Evolutionary conservation across 92 coral and sea anemone species (phyloP).

Genomic region (Palythoa grandis): DNA sequence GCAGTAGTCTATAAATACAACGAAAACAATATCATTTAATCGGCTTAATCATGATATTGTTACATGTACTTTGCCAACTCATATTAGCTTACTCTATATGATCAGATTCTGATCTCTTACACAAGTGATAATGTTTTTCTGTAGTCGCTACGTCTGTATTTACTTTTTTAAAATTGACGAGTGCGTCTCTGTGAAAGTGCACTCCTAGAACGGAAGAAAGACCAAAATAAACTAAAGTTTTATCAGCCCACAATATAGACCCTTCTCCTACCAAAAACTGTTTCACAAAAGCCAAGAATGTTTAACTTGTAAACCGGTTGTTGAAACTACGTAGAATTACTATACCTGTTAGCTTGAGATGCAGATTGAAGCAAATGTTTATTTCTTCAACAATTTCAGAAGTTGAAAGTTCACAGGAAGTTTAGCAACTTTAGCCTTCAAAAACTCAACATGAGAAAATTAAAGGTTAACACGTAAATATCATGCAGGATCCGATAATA

Average conservation of each 20-base stretch:
- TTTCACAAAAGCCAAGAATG: too few species aligned
- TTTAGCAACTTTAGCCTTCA: too few species aligned
- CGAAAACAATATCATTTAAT: slow-evolving; percentile 18
- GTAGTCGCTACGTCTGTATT: not conserved
- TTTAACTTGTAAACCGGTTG: too few species aligned
- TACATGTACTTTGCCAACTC: slow-evolving; percentile 3
- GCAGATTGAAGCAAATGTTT: too few species aligned
- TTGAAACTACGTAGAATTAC: too few species aligned
- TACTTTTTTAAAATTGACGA: not conserved
- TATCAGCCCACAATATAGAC: not conserved
- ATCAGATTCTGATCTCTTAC: slow-evolving; percentile 47
- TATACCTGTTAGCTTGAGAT: too few species aligned
- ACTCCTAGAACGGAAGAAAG: not conserved
- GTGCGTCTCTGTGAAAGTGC: not conserved
- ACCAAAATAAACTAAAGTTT: not conserved
- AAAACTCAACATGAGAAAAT: too few species aligned
- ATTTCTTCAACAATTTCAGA: too few species aligned
- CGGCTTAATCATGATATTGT: not conserved
- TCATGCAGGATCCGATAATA: not conserved
- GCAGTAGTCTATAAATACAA: not conserved
- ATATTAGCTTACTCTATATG: slow-evolving; percentile 27
- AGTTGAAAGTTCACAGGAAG: too few species aligned
- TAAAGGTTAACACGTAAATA: not conserved
- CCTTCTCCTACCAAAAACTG: not conserved
- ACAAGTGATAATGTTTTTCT: not conserved